Evolutionary conservation across 2,888 invertebrate genomes (phyloP).

Genomic region (Polyploca ridens): DNA sequence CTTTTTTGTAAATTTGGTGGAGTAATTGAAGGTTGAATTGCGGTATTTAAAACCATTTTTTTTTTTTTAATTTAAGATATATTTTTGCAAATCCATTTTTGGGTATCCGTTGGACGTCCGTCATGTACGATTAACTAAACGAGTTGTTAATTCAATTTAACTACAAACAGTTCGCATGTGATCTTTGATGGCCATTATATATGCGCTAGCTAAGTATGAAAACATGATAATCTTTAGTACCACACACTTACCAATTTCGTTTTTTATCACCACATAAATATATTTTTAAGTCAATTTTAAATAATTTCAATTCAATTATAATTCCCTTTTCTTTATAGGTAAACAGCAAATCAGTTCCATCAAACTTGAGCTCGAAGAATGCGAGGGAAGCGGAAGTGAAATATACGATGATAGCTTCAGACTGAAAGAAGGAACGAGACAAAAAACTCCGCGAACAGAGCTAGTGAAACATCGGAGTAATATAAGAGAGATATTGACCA

Average conservation of each 20-base stretch:
- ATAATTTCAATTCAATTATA: background rate
- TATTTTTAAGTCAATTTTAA: background rate
- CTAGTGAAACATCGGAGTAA: conserved; percentile 17
- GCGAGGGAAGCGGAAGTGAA: background rate
- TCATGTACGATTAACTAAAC: too few species aligned
- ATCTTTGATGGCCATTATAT: too few species aligned
- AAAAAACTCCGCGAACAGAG: conserved; percentile 11
- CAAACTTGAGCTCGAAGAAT: conserved; percentile 7
- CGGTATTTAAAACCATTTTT: too few species aligned
- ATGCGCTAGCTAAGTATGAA: too few species aligned
- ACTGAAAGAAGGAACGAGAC: background rate
- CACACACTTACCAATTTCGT: background rate
- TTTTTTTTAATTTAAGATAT: too few species aligned
- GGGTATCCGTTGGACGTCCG: too few species aligned
- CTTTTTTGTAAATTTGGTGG: too few species aligned
- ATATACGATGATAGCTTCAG: background rate
- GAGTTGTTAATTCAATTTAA: too few species aligned
- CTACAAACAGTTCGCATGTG: too few species aligned
- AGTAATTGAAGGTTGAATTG: too few species aligned
- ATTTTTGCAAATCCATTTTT: too few species aligned
- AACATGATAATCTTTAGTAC: too few species aligned
- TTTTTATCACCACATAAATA: background rate
- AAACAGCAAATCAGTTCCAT: conserved; percentile 7
- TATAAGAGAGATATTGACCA: conserved; percentile 17
- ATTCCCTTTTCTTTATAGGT: conserved; percentile 22